phyloP scores from a whole-genome alignment of 2,888 invertebrate species.

The Augiades crinisus region DNA sequence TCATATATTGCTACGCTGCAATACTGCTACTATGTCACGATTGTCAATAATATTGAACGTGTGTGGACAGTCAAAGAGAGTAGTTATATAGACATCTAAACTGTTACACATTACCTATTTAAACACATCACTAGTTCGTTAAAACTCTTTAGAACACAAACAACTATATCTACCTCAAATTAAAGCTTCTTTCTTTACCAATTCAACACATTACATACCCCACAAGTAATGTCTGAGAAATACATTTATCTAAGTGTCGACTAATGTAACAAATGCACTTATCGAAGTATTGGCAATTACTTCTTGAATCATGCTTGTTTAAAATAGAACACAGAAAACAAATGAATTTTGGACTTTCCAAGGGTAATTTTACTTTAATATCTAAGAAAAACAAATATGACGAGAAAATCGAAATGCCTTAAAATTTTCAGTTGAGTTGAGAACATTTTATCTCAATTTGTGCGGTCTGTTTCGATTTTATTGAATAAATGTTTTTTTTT shows the following conservation, averaged over 20 bases:
- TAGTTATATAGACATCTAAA: constrained; percentile 25
- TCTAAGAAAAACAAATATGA: too few relatives aligned
- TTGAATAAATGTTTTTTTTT: too few relatives aligned
- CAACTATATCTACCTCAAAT: constrained; percentile 75
- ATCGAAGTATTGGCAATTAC: background rate
- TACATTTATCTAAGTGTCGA: constrained; percentile 59
- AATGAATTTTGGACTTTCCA: too few relatives aligned
- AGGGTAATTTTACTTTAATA: too few relatives aligned
- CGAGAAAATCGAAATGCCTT: too few relatives aligned
- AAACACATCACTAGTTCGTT: constrained; percentile 50
- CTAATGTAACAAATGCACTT: constrained; percentile 35
- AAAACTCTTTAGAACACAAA: constrained; percentile 69
- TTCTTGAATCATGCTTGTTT: constrained; percentile 34
- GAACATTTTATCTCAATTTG: too few relatives aligned
- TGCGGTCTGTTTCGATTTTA: too few relatives aligned
- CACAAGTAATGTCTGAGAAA: constrained; percentile 51
- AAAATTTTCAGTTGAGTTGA: too few relatives aligned
- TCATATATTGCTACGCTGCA: too few relatives aligned
- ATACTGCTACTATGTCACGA: too few relatives aligned
- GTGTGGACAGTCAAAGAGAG: background rate
- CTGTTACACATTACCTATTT: constrained; percentile 28
- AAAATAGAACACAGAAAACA: too few relatives aligned
- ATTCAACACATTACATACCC: constrained; percentile 48
- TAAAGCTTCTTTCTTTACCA: constrained; percentile 79
- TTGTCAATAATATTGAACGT: background rate